Conservation (phyloP, 2,888 invertebrate species). For the Pheosia gnoma region DNA sequence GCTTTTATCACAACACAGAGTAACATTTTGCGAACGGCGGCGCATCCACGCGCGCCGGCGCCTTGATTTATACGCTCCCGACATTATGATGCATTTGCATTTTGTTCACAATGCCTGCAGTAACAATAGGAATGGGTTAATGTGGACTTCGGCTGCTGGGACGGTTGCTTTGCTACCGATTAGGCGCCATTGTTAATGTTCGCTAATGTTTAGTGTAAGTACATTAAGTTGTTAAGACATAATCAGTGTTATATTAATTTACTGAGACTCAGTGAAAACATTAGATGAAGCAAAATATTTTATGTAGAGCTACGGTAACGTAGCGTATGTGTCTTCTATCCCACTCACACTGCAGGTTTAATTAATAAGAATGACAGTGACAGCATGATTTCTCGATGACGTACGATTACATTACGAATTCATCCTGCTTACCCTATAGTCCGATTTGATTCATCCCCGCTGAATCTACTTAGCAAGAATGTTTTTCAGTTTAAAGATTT, state of each 20-base stretch:
- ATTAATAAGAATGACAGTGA: too few species aligned
- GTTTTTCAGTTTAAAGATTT: too few species aligned
- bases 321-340: too few species aligned
- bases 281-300: too few species aligned
- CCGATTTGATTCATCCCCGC: too few species aligned
- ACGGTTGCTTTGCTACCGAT: conserved; percentile 41
- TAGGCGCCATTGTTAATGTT: conserved; percentile 40
- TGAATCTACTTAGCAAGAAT: too few species aligned
- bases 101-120: conserved; percentile 56
- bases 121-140: conserved; percentile 43
- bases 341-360: too few species aligned
- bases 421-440: too few species aligned
- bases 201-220: not conserved
- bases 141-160: conserved; percentile 43
- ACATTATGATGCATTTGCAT: conserved; percentile 69
- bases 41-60: conserved; percentile 54
- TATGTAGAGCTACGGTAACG: too few species aligned
- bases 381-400: too few species aligned
- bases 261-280: too few species aligned
- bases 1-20: conserved; percentile 59
- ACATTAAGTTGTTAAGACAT: not conserved
- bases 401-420: too few species aligned
- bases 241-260: not conserved
- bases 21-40: conserved; percentile 62
- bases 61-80: conserved; percentile 62